Conservation (phyloP, 1,140 invertebrate species). For the Stegodyphus dumicola region DNA sequence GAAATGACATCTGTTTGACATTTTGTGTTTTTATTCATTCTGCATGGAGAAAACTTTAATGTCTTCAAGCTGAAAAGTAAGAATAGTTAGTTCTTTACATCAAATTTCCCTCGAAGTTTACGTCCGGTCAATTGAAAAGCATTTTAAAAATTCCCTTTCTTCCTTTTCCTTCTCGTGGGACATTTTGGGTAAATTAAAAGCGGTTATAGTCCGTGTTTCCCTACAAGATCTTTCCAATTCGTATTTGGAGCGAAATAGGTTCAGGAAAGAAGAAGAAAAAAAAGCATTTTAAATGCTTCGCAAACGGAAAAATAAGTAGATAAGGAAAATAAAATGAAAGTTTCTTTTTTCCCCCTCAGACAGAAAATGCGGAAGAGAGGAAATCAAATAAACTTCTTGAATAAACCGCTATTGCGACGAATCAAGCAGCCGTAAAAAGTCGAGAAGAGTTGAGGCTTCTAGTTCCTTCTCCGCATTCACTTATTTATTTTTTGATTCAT, state of each 20-base stretch:
- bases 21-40: no score
- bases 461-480: not conserved
- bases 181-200: not conserved
- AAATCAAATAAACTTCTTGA: conserved; percentile 22
- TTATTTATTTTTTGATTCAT: conserved; percentile 26
- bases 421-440: conserved; percentile 2
- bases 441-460: conserved; percentile 8
- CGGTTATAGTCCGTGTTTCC: not conserved
- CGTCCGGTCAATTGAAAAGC: no score
- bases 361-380: not conserved
- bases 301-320: no score
- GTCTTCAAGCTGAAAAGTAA: no score
- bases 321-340: no score
- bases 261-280: not conserved
- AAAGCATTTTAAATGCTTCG: not conserved
- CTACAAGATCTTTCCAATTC: not conserved
- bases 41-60: no score
- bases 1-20: no score
- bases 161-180: not conserved
- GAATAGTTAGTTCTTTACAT: no score
- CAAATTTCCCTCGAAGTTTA: no score
- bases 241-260: not conserved
- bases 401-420: conserved; percentile 8
- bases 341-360: no score
- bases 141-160: no score